phyloP scores from a whole-genome alignment of 1,140 invertebrate genomes.

The Leptopilina boulardi region DNA sequence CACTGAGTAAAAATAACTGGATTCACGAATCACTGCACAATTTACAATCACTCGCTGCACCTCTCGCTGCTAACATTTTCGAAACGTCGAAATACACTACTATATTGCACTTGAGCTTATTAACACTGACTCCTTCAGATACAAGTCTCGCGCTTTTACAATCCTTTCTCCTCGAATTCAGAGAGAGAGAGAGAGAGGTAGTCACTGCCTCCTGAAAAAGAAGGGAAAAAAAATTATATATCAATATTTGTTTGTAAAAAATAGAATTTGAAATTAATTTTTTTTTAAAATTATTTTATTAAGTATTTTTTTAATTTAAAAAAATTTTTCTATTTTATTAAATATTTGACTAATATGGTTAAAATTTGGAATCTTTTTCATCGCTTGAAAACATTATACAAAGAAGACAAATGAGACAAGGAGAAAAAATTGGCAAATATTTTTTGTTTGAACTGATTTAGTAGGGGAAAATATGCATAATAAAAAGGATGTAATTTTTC shows the following conservation, averaged over 20 bases:
- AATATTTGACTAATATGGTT: too few species aligned
- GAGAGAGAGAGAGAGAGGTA: background rate
- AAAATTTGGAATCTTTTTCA: too few species aligned
- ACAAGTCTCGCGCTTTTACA: slow-evolving; percentile 7
- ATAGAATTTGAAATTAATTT: background rate
- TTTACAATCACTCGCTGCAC: slow-evolving; percentile 49
- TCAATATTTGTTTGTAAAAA: background rate
- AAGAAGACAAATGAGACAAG: too few species aligned
- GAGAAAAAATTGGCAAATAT: too few species aligned
- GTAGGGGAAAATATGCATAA: too few species aligned
- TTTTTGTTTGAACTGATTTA: too few species aligned
- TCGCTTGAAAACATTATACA: too few species aligned
- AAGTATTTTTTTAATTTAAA: too few species aligned
- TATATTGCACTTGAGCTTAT: slow-evolving; percentile 29
- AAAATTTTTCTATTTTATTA: too few species aligned
- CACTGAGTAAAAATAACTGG: slow-evolving; percentile 50
- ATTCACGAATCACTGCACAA: slow-evolving; percentile 50
- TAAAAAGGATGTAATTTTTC: too few species aligned
- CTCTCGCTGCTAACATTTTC: slow-evolving; percentile 46
- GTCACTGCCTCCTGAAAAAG: background rate
- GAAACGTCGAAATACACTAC: background rate
- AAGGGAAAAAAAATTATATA: background rate
- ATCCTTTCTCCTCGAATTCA: slow-evolving; percentile 10
- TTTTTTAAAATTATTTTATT: too few species aligned
- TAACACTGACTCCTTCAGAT: slow-evolving; percentile 23